These are phyloP conservation scores for Sinotaia quadrata DNA, from an alignment of 2,888 invertebrate genomes.

Conservation along the genomic window DNA sequence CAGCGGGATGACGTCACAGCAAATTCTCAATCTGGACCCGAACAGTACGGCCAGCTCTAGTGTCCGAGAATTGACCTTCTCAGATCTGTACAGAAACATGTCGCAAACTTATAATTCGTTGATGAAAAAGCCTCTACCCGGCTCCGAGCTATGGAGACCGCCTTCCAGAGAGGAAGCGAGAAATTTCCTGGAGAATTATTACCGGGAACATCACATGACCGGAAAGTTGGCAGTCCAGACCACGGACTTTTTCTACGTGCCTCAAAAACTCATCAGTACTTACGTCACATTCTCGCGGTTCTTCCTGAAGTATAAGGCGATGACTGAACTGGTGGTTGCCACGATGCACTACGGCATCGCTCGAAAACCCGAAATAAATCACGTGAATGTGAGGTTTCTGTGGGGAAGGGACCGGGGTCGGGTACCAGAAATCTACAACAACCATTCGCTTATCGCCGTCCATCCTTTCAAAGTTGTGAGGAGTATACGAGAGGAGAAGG, in stretches of 20 bases:
- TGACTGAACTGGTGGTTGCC: conserved; percentile 29
- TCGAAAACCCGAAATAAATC: conserved; percentile 3
- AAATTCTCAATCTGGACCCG: conserved; percentile 11
- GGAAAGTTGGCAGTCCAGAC: conserved; percentile 4
- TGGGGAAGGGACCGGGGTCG: conserved; percentile 8
- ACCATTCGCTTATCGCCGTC: not conserved
- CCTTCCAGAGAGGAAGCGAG: conserved; percentile 1
- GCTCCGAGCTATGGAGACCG: conserved; percentile 6
- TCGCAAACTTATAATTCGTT: not conserved
- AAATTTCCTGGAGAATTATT: conserved; percentile 21
- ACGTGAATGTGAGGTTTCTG: conserved; percentile 5
- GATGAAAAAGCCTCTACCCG: not conserved
- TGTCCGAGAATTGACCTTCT: too few relatives aligned
- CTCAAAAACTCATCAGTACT: not conserved
- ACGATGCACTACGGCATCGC: conserved; percentile 20
- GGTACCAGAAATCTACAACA: not conserved
- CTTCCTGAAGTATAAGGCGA: conserved; percentile 1
- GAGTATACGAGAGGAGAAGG: too few relatives aligned
- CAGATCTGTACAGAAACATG: not conserved
- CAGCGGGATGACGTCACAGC: conserved; percentile 8
- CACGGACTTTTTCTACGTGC: conserved; percentile 30
- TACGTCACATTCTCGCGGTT: conserved; percentile 14
- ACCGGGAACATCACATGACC: conserved; percentile 1
- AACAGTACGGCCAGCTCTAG: too few relatives aligned
- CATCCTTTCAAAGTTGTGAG: conserved; percentile 24